Percentiles rank a stretch among this genome's conserved stretches.
Conservation (phyloP, 2,113 vertebrate genomes). For the Tor tambroides region DNA sequence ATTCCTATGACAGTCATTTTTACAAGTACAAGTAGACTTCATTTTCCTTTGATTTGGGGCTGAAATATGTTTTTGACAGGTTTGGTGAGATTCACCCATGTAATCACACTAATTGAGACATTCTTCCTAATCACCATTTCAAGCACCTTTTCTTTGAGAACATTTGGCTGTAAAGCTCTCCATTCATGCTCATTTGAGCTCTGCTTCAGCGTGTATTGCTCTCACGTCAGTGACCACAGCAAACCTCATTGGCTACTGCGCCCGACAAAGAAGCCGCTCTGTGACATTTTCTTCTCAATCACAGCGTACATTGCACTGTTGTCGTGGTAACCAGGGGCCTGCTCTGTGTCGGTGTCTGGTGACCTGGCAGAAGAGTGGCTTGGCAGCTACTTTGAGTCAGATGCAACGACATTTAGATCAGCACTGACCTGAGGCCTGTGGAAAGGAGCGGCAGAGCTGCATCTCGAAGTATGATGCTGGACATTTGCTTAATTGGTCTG, state of each 20-base stretch:
- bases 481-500: constrained; percentile 23
- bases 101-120: constrained; percentile 10
- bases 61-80: neutral
- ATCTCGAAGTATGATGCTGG: neutral
- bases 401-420: neutral
- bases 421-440: constrained; percentile 14
- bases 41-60: neutral
- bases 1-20: too few species aligned
- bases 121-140: neutral
- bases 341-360: constrained; percentile 48
- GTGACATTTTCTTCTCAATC: constrained; percentile 33
- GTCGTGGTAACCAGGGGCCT: constrained; percentile 54
- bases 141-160: neutral
- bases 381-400: constrained; percentile 19
- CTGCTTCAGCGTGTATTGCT: constrained; percentile 34
- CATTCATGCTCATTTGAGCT: constrained; percentile 32
- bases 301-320: constrained; percentile 31
- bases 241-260: neutral
- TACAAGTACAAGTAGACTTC: too few species aligned
- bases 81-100: neutral
- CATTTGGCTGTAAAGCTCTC: neutral
- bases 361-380: constrained; percentile 42
- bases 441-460: neutral
- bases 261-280: neutral
- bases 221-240: constrained; percentile 40